Percentiles rank a stretch among this genome's conserved stretches.
Evolutionary conservation across 2,888 invertebrate species (phyloP).

Genomic region (Phania funesta): DNA sequence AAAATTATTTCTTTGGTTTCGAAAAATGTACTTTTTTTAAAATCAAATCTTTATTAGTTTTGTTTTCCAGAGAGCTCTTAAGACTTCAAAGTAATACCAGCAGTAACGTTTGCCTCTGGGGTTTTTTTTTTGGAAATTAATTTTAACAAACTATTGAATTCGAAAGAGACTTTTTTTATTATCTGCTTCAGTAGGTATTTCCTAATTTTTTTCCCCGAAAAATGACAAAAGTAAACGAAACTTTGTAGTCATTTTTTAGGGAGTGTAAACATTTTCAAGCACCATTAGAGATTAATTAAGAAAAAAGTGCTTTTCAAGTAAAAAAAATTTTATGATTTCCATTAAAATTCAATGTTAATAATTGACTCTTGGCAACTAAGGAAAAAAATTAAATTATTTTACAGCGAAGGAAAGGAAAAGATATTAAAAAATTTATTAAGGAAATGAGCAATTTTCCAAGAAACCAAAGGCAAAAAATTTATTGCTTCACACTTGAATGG

Average conservation of each 20-base stretch:
- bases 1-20: no score
- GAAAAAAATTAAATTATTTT: no score
- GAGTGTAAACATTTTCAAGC: constrained; percentile 52
- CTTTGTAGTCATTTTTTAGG: constrained; percentile 4
- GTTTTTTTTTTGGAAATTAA: no score
- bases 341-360: constrained; percentile 8
- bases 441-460: constrained; percentile 52
- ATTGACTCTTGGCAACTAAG: neutral
- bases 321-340: neutral
- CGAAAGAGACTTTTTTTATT: no score
- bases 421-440: constrained; percentile 35
- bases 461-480: constrained; percentile 31
- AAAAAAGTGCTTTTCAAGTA: neutral
- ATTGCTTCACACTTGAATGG: constrained; percentile 53
- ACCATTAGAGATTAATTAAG: constrained; percentile 26
- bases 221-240: neutral
- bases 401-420: neutral
- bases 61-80: no score
- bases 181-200: no score
- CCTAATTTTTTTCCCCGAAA: no score
- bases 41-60: no score
- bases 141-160: no score
- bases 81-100: no score
- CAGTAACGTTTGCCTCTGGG: no score
- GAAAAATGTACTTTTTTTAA: no score